Evolutionary conservation across 2,113 vertebrate genomes (phyloP).

Genomic region (Prolemur simus): DNA sequence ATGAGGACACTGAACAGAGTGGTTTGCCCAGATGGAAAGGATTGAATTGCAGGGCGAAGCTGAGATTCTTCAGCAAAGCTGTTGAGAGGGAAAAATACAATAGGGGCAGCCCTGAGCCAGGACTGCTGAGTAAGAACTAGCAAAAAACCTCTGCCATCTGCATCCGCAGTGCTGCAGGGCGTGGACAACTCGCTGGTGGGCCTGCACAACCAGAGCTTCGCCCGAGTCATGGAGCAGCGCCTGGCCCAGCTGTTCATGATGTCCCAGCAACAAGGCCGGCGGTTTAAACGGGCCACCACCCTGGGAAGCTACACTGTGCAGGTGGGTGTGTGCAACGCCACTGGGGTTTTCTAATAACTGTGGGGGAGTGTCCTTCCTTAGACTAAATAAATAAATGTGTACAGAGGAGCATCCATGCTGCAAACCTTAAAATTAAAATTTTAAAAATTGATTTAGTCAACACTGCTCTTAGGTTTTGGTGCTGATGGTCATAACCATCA

Average conservation of each 20-base stretch:
- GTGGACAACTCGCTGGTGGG: slow-evolving; percentile 93
- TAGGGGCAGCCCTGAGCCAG: background rate
- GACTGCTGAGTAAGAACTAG: background rate
- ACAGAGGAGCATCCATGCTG: background rate
- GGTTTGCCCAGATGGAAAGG: background rate
- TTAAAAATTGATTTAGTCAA: accelerated
- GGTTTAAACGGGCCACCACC: slow-evolving; percentile 92
- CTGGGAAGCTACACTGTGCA: slow-evolving; percentile 97
- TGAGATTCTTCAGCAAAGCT: background rate
- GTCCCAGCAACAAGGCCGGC: slow-evolving; percentile 92
- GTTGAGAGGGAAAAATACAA: background rate
- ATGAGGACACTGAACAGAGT: background rate
- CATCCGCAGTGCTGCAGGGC: slow-evolving; percentile 93
- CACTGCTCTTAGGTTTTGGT: background rate
- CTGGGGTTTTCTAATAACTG: background rate
- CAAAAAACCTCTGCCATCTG: slow-evolving; percentile 30
- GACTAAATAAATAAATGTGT: background rate
- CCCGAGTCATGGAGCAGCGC: slow-evolving; percentile 96
- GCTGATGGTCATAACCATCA: background rate
- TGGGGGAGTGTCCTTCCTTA: background rate
- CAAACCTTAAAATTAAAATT: background rate
- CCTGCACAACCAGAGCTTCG: slow-evolving; percentile 96
- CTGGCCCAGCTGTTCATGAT: slow-evolving; percentile 94
- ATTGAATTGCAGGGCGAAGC: background rate
- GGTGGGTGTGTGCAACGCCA: slow-evolving; percentile 80